Base-by-base conservation (phyloP, 2,797 vertebrate genomes). In the Limosa lapponica region DNA sequence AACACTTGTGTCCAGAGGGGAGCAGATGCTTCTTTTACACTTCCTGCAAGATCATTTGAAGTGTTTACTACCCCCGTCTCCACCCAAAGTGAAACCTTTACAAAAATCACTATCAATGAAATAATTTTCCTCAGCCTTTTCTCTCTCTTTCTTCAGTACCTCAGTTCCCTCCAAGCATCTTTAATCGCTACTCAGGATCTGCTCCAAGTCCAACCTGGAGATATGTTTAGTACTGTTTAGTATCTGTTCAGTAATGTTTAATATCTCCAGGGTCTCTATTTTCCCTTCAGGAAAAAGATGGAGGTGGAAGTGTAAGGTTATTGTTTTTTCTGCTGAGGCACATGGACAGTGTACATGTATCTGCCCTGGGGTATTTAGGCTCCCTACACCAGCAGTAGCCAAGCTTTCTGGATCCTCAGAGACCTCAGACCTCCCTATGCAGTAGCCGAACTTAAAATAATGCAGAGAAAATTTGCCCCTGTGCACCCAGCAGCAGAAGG, bases 301-400 rank as follows among this genome's bases (percentile, higher is more conserved):
- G 22, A 69, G 25, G 4, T 48, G 28, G 36, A 34, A 65, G 6
- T 14, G 15, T 17, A 52, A 28, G 5, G 22, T 8, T 11, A 12
- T 16, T 67, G 24, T 7, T 14, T 16, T 67, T 5, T 3, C 11
- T 39, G 3, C 19, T 1, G 39, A 55, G 55, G 11, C 17, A 13
- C 27, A 7, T 1, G 27, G 41, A 3, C 28, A 15, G 8, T 12
- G 12, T 8, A 3, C 7, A 5, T 4, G 7, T 24, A 3, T 4
- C 30, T 55, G 18, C n/a, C 46, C 57, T 4, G 32, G 58, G 30
- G 25, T 58, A 32, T 13, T 25, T 32, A 52, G 20, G 34, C 1
- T 67, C 10, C 44, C 11, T 25, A 22, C 52, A 19, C 5, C 46
- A 48, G 59, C 55, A 6, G 34, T 19, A 82, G 25, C 30, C 61